Evolutionary conservation across 2,113 vertebrate species (phyloP).

Genomic region (Cathartes aura): DNA sequence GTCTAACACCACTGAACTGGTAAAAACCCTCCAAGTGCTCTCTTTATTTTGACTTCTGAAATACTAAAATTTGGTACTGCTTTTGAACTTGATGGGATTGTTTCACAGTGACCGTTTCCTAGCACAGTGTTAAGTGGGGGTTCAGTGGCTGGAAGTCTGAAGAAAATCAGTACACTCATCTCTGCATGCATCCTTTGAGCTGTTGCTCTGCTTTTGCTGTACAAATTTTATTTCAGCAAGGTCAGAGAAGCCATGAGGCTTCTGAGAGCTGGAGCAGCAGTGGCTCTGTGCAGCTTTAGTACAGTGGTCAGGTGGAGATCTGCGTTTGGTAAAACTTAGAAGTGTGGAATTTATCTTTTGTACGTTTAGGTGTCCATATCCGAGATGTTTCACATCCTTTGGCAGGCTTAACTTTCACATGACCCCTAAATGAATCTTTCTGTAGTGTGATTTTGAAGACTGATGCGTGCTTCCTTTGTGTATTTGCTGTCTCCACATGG

Average conservation of each 20-base stretch:
- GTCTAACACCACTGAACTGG: not conserved
- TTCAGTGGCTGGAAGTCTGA: not conserved
- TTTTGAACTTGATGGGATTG: not conserved
- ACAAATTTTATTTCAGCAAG: not conserved
- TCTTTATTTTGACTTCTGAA: not conserved
- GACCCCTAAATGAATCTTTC: not conserved
- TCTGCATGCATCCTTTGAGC: not conserved
- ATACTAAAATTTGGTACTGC: not conserved
- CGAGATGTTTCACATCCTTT: not conserved
- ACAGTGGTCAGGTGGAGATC: not conserved
- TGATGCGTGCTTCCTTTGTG: not conserved
- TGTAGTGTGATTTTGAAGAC: not conserved
- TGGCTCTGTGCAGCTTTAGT: not conserved
- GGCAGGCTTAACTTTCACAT: not conserved
- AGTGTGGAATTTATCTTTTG: not conserved
- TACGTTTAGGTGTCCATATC: not conserved
- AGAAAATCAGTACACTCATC: not conserved
- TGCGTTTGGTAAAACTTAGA: not conserved
- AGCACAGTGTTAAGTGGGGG: not conserved
- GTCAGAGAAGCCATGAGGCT: not conserved
- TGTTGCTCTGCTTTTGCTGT: not conserved
- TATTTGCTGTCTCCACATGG: not conserved
- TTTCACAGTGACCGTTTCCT: not conserved
- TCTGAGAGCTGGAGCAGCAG: not conserved
- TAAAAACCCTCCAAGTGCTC: not conserved